Percentiles rank a stretch among this genome's conserved stretches.
Conservation (phyloP, 2,113 vertebrate genomes). For the Ochotona curzoniae region DNA sequence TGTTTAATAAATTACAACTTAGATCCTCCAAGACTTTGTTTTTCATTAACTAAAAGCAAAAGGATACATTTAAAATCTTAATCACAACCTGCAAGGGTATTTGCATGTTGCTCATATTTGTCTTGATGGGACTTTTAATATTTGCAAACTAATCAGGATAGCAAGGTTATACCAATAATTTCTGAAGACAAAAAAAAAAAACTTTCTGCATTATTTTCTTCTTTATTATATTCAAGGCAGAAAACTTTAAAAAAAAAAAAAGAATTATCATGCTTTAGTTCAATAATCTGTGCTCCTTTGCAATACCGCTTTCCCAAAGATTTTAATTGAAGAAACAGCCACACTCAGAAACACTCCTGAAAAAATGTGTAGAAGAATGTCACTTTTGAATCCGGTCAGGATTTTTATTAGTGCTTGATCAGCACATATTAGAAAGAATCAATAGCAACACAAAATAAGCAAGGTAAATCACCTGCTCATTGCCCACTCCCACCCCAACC, state of each 20-base stretch:
- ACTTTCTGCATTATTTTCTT: constrained; percentile 85
- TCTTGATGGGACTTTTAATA: constrained; percentile 92
- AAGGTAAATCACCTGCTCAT: constrained; percentile 74
- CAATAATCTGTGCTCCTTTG: not conserved
- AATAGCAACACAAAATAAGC: constrained; percentile 78
- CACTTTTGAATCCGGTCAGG: constrained; percentile 78
- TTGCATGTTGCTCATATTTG: constrained; percentile 96
- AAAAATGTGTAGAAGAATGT: constrained; percentile 76
- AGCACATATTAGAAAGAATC: constrained; percentile 63
- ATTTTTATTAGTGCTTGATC: constrained; percentile 76
- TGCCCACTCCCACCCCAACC: not conserved
- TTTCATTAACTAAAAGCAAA: constrained; percentile 98
- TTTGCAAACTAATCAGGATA: constrained; percentile 92
- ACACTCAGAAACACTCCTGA: constrained; percentile 62
- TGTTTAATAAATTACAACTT: constrained; percentile 99
- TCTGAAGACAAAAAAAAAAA: constrained; percentile 88
- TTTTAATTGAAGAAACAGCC: constrained; percentile 63
- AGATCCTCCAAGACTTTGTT: constrained; percentile 98
- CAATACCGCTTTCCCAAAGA: constrained; percentile 45
- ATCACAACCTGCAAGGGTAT: constrained; percentile 98
- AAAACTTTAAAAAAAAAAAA: constrained; percentile 76
- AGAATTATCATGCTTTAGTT: constrained; percentile 75
- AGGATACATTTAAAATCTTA: constrained; percentile 98
- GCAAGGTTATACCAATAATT: constrained; percentile 92
- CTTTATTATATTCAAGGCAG: constrained; percentile 83